phyloP scores from a whole-genome alignment of 2,113 vertebrate genomes.

The Pterocles gutturalis region DNA sequence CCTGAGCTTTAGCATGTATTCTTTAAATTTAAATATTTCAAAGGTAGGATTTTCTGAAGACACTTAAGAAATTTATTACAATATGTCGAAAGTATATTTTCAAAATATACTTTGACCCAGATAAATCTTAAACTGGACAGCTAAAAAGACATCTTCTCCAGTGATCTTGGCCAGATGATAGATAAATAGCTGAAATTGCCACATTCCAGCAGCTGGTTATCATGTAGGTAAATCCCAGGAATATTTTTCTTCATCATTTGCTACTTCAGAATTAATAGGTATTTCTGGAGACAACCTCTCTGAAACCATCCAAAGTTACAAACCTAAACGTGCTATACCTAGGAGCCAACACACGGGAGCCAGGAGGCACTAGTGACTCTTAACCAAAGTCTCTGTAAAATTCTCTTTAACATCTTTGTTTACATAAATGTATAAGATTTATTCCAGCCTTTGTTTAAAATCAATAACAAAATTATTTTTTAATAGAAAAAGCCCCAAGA shows the following conservation, averaged over 20 bases:
- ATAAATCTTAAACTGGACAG: neutral
- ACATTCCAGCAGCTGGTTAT: neutral
- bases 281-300: neutral
- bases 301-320: neutral
- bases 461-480: neutral
- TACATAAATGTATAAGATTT: neutral
- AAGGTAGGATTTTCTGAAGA: neutral
- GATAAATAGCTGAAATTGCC: neutral
- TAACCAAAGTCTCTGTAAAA: neutral
- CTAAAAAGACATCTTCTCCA: neutral
- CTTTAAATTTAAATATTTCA: neutral
- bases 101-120: neutral
- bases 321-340: neutral
- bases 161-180: neutral
- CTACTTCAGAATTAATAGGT: neutral
- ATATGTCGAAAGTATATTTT: neutral
- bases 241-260: neutral
- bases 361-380: neutral
- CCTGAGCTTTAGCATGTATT: neutral
- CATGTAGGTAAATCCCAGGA: neutral
- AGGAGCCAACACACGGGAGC: neutral
- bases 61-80: neutral
- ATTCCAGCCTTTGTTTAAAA: neutral
- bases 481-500: neutral
- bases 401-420: neutral